Percentiles rank a stretch among this genome's conserved stretches.
These are phyloP conservation scores for Spheniscus mendiculus DNA, from an alignment of 2,113 vertebrate species.

Conservation along the genomic window DNA sequence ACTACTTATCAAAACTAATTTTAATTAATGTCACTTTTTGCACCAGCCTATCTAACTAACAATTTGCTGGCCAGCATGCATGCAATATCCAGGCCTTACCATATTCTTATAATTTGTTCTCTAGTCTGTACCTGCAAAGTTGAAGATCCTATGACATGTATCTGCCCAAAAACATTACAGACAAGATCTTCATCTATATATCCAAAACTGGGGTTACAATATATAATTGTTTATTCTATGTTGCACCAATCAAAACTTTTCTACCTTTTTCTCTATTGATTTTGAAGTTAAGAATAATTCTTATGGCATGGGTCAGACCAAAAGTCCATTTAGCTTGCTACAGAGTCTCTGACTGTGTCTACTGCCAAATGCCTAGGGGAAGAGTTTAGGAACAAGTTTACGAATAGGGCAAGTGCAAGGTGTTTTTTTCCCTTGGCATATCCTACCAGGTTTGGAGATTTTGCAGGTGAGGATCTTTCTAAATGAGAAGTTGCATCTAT, in stretches of 20 bases:
- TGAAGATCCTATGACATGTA: neutral
- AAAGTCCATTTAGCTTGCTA: neutral
- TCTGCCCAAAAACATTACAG: neutral
- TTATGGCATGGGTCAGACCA: neutral
- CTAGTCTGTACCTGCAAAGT: neutral
- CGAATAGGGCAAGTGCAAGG: neutral
- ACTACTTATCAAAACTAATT: neutral
- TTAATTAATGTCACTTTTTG: neutral
- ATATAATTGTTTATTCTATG: neutral
- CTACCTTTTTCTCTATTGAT: neutral
- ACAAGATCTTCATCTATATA: neutral
- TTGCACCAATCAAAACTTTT: neutral
- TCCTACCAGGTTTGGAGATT: neutral
- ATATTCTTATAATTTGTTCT: neutral
- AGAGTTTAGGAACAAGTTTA: neutral
- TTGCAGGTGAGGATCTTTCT: neutral
- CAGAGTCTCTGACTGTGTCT: neutral
- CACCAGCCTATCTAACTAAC: neutral
- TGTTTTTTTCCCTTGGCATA: neutral
- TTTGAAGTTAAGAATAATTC: neutral
- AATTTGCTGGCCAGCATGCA: neutral
- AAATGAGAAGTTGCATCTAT: neutral
- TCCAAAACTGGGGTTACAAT: neutral
- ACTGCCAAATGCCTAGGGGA: neutral
- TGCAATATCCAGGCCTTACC: neutral